Conservation (phyloP, 35 echinoderm and acorn worm genomes). For the Lytechinus pictus region DNA sequence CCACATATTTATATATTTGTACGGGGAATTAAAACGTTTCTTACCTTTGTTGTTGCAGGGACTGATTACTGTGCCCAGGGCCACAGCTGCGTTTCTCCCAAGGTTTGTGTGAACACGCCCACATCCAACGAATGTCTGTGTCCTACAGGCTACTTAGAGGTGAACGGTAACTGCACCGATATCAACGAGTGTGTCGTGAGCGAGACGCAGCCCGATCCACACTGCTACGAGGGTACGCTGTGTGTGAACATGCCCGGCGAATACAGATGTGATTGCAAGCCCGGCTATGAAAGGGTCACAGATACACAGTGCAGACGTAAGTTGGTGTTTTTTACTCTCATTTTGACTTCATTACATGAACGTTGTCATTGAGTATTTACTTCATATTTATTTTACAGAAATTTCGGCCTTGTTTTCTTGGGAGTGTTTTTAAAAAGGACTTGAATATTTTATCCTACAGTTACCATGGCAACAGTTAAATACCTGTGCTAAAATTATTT, state of each 20-base stretch:
- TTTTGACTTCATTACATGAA: too few relatives aligned
- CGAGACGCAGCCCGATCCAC: conserved; percentile 56
- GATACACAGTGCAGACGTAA: conserved; percentile 77
- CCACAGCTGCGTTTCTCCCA: conserved; percentile 66
- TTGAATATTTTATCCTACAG: too few relatives aligned
- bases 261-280: conserved; percentile 77
- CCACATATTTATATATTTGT: too few relatives aligned
- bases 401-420: too few relatives aligned
- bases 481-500: too few relatives aligned
- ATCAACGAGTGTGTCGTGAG: conserved; percentile 72
- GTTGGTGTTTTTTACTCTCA: neutral
- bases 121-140: conserved; percentile 78
- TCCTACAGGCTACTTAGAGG: conserved; percentile 68
- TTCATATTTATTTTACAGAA: too few relatives aligned
- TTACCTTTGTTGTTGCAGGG: conserved; percentile 48
- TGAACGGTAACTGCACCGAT: conserved; percentile 69
- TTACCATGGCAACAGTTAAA: too few relatives aligned
- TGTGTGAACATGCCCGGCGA: conserved; percentile 76
- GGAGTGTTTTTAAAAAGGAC: too few relatives aligned
- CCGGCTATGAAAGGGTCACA: conserved; percentile 71
- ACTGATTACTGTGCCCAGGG: conserved; percentile 79
- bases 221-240: conserved; percentile 76
- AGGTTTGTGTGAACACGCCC: conserved; percentile 74
- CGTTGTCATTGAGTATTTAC: too few relatives aligned
- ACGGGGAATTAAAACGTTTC: too few relatives aligned